Conservation (phyloP, 2,113 vertebrate genomes). For the Vanacampus margaritifer region DNA sequence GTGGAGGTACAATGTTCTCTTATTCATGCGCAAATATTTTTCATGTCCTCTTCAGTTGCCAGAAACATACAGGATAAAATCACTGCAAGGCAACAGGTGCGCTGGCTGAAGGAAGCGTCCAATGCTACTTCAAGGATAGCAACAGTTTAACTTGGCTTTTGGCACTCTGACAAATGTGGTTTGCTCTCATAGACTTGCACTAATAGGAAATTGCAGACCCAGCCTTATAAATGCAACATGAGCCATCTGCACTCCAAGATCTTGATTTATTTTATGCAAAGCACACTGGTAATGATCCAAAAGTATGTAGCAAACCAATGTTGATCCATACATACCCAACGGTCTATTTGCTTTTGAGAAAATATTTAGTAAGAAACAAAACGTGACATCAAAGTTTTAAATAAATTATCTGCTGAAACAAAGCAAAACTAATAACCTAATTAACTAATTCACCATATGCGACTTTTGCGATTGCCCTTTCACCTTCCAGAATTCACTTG, state of each 20-base stretch:
- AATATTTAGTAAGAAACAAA: background rate
- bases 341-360: background rate
- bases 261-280: background rate
- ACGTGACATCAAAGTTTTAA: background rate
- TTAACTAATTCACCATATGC: slow-evolving; percentile 1
- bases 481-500: slow-evolving; percentile 35
- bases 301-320: background rate
- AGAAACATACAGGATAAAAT: slow-evolving; percentile 12
- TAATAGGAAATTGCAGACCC: slow-evolving; percentile 43
- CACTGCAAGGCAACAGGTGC: slow-evolving; percentile 50
- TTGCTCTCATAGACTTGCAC: slow-evolving; percentile 25
- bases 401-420: background rate
- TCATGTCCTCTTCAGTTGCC: background rate
- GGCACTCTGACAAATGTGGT: slow-evolving; percentile 43
- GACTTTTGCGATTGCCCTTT: slow-evolving; percentile 14
- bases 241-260: background rate
- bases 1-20: slow-evolving; percentile 79
- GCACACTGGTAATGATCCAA: background rate
- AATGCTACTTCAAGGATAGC: slow-evolving; percentile 58
- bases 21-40: slow-evolving; percentile 6
- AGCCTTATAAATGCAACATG: background rate
- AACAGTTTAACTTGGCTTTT: slow-evolving; percentile 52
- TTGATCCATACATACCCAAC: background rate
- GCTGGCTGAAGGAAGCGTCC: slow-evolving; percentile 34
- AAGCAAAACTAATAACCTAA: too few relatives aligned